A percentile compares a stretch with the other conserved stretches of the same genome.
Evolutionary conservation across 2,113 vertebrate species (phyloP).

Genomic region (Triplophysa tibetana): DNA sequence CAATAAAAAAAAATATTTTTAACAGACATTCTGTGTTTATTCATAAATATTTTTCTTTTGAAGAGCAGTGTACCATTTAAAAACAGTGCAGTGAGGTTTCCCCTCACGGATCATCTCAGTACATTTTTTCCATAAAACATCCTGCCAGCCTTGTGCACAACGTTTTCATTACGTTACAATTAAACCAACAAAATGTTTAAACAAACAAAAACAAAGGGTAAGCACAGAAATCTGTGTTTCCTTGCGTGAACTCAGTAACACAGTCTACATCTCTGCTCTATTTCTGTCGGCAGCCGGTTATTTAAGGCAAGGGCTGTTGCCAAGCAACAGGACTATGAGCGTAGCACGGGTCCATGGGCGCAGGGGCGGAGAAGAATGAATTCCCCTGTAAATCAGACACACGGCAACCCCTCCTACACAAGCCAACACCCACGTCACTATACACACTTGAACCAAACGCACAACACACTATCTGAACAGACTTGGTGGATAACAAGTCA

Average conservation of each 20-base stretch:
- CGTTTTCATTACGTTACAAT: background rate
- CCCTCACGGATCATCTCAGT: background rate
- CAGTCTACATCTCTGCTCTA: constrained; percentile 65
- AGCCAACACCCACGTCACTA: constrained; percentile 71
- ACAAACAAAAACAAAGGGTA: constrained; percentile 46
- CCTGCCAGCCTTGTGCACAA: background rate
- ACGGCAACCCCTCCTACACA: constrained; percentile 43
- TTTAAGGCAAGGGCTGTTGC: constrained; percentile 79
- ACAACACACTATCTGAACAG: constrained; percentile 50
- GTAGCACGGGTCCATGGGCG: constrained; percentile 65
- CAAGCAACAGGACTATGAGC: constrained; percentile 75
- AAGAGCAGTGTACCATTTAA: background rate
- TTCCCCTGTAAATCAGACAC: constrained; percentile 61
- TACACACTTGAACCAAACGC: constrained; percentile 56
- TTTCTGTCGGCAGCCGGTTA: constrained; percentile 71
- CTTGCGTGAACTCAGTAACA: constrained; percentile 69
- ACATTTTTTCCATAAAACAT: background rate
- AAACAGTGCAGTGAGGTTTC: background rate
- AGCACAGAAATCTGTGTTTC: constrained; percentile 62
- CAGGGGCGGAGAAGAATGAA: constrained; percentile 67
- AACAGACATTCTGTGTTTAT: background rate
- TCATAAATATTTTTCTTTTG: background rate
- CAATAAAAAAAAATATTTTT: too few relatives aligned
- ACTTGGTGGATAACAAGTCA: constrained; percentile 29
- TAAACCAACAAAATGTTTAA: constrained; percentile 6